Percentiles rank a stretch among this genome's conserved stretches.
Conservation (phyloP, 2,888 invertebrate genomes). For the Leptinotarsa rubiginosa region DNA sequence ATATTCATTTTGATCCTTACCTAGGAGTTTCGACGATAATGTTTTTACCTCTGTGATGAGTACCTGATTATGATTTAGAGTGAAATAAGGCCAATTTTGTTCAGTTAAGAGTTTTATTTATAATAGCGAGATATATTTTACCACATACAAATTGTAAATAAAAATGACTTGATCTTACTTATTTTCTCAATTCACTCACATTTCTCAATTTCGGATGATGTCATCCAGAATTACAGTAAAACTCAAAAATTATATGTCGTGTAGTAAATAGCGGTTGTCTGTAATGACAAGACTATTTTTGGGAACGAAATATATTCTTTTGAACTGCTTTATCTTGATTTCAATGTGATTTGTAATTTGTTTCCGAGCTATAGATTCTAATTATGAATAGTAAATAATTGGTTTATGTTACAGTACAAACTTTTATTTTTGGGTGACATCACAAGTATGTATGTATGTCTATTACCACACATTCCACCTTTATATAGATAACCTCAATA, state of each 20-base stretch:
- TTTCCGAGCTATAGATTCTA: neutral
- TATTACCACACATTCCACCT: constrained; percentile 42
- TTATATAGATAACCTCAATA: constrained; percentile 37
- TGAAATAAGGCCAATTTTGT: constrained; percentile 40
- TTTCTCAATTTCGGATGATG: neutral
- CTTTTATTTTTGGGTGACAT: constrained; percentile 16
- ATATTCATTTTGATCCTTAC: constrained; percentile 12
- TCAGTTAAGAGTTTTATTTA: constrained; percentile 46
- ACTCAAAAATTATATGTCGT: neutral
- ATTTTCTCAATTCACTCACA: constrained; percentile 24
- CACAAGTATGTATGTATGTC: constrained; percentile 19
- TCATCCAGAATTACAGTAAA: constrained; percentile 13
- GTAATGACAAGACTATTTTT: neutral
- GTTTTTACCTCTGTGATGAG: constrained; percentile 51
- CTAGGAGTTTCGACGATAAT: constrained; percentile 28
- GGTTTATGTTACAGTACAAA: neutral
- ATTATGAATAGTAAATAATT: neutral
- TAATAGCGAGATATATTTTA: constrained; percentile 46
- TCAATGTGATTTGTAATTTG: neutral
- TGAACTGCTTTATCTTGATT: neutral
- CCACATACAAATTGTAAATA: constrained; percentile 37
- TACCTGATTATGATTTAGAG: constrained; percentile 56
- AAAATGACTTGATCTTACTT: constrained; percentile 30
- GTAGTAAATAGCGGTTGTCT: neutral
- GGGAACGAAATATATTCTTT: neutral